Percentiles rank a stretch among this genome's conserved stretches.
phyloP scores from a whole-genome alignment of 2,113 vertebrate genomes.

The Chlamydotis undulata region DNA sequence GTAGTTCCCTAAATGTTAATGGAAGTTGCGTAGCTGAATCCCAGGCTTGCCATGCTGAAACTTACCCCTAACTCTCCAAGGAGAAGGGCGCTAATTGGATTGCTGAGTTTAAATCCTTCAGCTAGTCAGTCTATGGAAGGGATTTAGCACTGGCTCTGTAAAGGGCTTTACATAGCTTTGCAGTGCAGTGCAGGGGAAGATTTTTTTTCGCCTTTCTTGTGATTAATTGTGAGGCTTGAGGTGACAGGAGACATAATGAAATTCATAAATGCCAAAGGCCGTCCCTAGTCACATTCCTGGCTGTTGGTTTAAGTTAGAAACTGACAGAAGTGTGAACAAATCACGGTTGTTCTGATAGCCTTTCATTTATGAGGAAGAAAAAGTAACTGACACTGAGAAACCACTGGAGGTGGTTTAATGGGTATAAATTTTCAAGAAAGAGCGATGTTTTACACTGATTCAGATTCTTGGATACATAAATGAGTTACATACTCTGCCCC shows the following conservation, averaged over 20 bases:
- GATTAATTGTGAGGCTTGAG: slow-evolving; percentile 68
- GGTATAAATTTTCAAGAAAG: slow-evolving; percentile 18
- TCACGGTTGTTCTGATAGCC: slow-evolving; percentile 49
- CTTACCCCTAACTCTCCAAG: slow-evolving; percentile 36
- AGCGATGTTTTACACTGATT: slow-evolving; percentile 13
- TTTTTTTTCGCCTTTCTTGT: slow-evolving; percentile 32
- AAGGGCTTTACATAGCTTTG: slow-evolving; percentile 49
- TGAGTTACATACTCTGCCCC: slow-evolving; percentile 8
- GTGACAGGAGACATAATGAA: slow-evolving; percentile 69
- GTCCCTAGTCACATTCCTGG: slow-evolving; percentile 67
- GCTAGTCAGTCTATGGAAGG: slow-evolving; percentile 27
- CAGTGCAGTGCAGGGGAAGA: background rate
- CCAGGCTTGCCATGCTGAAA: slow-evolving; percentile 1
- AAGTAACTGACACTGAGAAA: slow-evolving; percentile 54
- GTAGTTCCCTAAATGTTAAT: background rate
- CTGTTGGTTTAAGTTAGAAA: slow-evolving; percentile 65
- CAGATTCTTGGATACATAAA: background rate
- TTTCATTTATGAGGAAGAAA: background rate
- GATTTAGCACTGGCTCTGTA: slow-evolving; percentile 60
- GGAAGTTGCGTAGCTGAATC: slow-evolving; percentile 6
- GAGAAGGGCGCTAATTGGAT: slow-evolving; percentile 59
- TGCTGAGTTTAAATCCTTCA: slow-evolving; percentile 54
- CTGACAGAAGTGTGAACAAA: slow-evolving; percentile 71
- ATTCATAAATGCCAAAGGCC: slow-evolving; percentile 70
- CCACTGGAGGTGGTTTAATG: slow-evolving; percentile 35